A percentile compares a stretch with the other conserved stretches of the same genome.
Evolutionary conservation across 2,113 vertebrate genomes (phyloP).

Genomic region (Thinocorus orbignyianus): DNA sequence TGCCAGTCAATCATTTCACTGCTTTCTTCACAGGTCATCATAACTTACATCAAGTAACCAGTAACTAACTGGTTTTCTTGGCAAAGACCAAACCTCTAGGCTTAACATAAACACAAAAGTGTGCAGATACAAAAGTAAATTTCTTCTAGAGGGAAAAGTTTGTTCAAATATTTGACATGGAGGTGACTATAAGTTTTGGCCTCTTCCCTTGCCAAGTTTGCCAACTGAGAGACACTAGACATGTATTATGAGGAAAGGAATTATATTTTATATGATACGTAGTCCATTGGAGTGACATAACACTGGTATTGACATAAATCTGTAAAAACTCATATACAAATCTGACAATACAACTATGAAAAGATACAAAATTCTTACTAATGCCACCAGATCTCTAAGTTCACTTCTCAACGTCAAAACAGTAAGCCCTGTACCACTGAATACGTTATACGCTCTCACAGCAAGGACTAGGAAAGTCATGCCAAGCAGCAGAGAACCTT

Average conservation of each 20-base stretch:
- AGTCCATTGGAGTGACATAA: not conserved
- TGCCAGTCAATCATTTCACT: conserved; percentile 6
- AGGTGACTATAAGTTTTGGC: not conserved
- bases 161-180: not conserved
- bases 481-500: not conserved
- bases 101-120: not conserved
- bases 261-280: not conserved
- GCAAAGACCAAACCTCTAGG: not conserved
- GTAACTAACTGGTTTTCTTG: not conserved
- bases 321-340: not conserved
- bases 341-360: not conserved
- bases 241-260: not conserved
- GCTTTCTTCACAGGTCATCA: conserved; percentile 20
- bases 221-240: not conserved
- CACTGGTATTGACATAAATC: not conserved
- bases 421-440: not conserved
- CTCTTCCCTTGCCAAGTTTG: not conserved
- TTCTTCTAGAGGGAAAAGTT: not conserved
- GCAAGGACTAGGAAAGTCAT: not conserved
- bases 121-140: not conserved
- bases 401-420: not conserved
- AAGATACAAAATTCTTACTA: not conserved
- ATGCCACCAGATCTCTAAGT: not conserved
- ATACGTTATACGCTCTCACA: not conserved
- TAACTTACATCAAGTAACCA: not conserved